Evolutionary conservation across 2,113 vertebrate species (phyloP).

Genomic region (Cygnus buccinator): DNA sequence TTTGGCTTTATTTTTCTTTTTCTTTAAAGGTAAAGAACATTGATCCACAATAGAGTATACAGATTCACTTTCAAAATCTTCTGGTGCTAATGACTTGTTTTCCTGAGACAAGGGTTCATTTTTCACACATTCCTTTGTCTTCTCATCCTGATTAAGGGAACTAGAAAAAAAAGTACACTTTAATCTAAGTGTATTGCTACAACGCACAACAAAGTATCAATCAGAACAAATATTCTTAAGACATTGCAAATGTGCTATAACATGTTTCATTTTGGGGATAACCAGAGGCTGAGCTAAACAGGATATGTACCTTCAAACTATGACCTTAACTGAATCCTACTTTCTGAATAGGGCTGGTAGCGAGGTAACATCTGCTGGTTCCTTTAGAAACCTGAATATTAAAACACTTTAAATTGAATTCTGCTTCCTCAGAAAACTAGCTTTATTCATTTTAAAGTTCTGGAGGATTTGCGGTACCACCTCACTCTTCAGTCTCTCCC

Average conservation of each 20-base stretch:
- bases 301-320: not conserved
- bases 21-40: constrained; percentile 62
- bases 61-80: constrained; percentile 68
- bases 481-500: not conserved
- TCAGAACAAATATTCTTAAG: not conserved
- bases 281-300: not conserved
- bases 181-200: not conserved
- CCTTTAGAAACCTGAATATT: not conserved
- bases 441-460: not conserved
- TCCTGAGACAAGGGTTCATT: constrained; percentile 59
- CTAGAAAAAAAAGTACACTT: constrained; percentile 18
- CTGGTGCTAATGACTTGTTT: not conserved
- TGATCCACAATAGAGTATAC: constrained; percentile 86
- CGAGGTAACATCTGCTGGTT: not conserved
- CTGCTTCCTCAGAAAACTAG: not conserved
- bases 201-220: not conserved
- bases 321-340: not conserved
- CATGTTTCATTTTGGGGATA: not conserved
- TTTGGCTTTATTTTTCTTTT: constrained; percentile 56
- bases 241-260: not conserved
- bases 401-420: not conserved
- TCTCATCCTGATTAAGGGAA: constrained; percentile 38
- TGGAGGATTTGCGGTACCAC: not conserved
- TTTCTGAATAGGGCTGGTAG: not conserved
- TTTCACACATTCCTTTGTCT: constrained; percentile 47